A percentile compares a stretch with the other conserved stretches of the same genome.
phyloP scores from a whole-genome alignment of 2,888 invertebrate genomes.

The Orthosia cruda region DNA sequence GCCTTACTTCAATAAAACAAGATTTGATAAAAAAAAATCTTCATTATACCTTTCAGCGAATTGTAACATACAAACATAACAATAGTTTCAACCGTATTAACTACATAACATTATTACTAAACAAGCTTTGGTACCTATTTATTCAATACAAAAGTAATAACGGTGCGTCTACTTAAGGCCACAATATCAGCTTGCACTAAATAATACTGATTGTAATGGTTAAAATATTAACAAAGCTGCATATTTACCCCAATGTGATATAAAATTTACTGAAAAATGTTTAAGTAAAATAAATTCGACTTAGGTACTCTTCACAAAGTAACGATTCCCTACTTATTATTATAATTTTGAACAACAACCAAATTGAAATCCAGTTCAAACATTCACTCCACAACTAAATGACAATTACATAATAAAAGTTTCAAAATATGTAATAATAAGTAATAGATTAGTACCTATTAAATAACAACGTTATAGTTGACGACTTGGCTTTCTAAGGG shows the following conservation, averaged over 20 bases:
- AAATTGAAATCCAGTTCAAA: neutral
- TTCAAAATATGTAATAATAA: too few species aligned
- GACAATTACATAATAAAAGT: too few species aligned
- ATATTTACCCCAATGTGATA: neutral
- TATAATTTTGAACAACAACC: slow-evolving; percentile 10
- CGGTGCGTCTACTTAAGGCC: neutral
- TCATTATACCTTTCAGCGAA: slow-evolving; percentile 39
- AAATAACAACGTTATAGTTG: too few species aligned
- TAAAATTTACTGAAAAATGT: neutral
- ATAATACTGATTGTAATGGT: slow-evolving; percentile 51
- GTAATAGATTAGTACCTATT: too few species aligned
- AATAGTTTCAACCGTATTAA: slow-evolving; percentile 29
- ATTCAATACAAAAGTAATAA: slow-evolving; percentile 18
- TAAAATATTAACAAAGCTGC: slow-evolving; percentile 29
- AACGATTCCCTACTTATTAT: neutral
- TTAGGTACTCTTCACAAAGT: neutral
- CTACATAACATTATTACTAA: slow-evolving; percentile 15
- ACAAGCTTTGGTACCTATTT: slow-evolving; percentile 30
- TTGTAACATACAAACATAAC: slow-evolving; percentile 44
- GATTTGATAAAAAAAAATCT: slow-evolving; percentile 35
- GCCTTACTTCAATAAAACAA: slow-evolving; percentile 46
- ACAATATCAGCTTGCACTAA: slow-evolving; percentile 14
- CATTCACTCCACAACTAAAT: too few species aligned
- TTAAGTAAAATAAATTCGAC: slow-evolving; percentile 4
- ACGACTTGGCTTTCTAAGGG: too few species aligned